Evolutionary conservation across 2,797 vertebrate genomes (phyloP).

Genomic region (Rhabdomys pumilio): DNA sequence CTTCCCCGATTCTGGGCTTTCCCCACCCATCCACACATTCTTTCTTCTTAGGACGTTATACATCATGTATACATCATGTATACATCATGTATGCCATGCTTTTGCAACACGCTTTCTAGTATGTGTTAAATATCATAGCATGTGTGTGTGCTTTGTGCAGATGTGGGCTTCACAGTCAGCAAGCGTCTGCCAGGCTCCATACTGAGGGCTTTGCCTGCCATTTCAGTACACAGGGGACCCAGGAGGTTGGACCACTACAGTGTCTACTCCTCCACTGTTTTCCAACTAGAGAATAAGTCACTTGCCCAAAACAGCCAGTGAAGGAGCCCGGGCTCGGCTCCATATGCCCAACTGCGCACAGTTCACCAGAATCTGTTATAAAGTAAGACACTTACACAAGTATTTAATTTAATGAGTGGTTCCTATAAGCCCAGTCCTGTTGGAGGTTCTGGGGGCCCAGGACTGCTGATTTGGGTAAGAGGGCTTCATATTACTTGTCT

Average conservation of each 20-base stretch:
- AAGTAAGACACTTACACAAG: conserved; percentile 35
- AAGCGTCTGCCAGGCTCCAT: not conserved
- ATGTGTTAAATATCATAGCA: conserved; percentile 10
- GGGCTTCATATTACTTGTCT: not conserved
- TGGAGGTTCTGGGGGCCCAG: not conserved
- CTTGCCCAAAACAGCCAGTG: conserved; percentile 16
- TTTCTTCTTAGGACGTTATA: conserved; percentile 26
- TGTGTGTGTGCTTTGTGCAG: not conserved
- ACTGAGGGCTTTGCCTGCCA: not conserved
- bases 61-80: not conserved
- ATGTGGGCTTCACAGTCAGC: not conserved
- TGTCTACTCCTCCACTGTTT: not conserved
- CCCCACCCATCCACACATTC: not conserved
- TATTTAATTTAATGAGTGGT: not conserved
- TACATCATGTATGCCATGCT: conserved; percentile 5
- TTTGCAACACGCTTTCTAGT: not conserved
- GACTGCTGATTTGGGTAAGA: not conserved
- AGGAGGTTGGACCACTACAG: not conserved
- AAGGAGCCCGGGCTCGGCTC: not conserved
- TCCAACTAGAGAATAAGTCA: conserved; percentile 33
- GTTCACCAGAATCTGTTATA: not conserved
- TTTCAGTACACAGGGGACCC: not conserved
- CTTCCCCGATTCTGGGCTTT: not conserved
- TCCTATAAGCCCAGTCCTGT: not conserved
- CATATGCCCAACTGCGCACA: not conserved